Percentiles rank a stretch among this genome's conserved stretches.
Evolutionary conservation across 2,888 invertebrate genomes (phyloP).

Genomic region (Apodemia duryi): DNA sequence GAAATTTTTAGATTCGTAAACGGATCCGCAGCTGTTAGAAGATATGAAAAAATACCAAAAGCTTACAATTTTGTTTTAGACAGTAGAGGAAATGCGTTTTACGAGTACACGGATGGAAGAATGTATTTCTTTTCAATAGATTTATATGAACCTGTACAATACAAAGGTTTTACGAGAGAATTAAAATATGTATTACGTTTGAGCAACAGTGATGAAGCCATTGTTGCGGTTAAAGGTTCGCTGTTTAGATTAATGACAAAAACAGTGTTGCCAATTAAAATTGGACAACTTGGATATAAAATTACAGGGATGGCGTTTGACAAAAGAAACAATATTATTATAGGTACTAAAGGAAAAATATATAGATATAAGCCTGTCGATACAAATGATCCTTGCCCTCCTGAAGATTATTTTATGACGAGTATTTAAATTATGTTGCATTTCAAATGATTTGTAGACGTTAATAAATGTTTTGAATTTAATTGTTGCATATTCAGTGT

Average conservation of each 20-base stretch:
- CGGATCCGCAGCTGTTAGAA: constrained; percentile 61
- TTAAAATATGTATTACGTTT: constrained; percentile 60
- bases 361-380: constrained; percentile 63
- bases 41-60: constrained; percentile 62
- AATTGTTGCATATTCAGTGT: not conserved
- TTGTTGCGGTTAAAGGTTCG: constrained; percentile 64
- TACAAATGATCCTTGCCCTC: constrained; percentile 58
- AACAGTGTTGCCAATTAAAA: constrained; percentile 58
- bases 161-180: constrained; percentile 66
- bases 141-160: constrained; percentile 62
- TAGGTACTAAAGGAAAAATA: constrained; percentile 70
- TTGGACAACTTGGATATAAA: constrained; percentile 62
- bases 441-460: not conserved
- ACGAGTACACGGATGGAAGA: constrained; percentile 66
- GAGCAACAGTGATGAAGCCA: constrained; percentile 60
- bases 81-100: constrained; percentile 57
- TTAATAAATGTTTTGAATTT: not conserved
- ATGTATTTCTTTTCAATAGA: constrained; percentile 62
- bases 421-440: constrained; percentile 43
- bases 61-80: constrained; percentile 66
- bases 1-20: constrained; percentile 64
- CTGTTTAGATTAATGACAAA: constrained; percentile 53
- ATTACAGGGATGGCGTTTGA: constrained; percentile 66
- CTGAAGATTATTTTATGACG: constrained; percentile 69
- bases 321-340: constrained; percentile 57